Conservation (phyloP, 2,888 invertebrate species). For the Caenorhabditis sp. region DNA sequence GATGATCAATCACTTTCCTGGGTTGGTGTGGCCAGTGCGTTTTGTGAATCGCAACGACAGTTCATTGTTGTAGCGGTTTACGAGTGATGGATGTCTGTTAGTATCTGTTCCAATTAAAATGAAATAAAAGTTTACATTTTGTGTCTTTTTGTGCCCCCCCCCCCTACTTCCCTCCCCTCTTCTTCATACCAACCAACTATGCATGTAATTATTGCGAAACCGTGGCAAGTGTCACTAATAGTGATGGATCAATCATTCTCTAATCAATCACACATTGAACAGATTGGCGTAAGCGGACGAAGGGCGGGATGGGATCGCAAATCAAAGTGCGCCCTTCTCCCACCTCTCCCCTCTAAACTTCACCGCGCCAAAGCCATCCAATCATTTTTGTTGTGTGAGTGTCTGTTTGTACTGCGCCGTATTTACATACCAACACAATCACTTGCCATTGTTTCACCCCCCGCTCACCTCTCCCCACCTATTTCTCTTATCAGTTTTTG, state of each 20-base stretch:
- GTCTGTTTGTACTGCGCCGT: slow-evolving; percentile 18
- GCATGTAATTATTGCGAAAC: slow-evolving; percentile 40
- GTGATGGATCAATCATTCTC: slow-evolving; percentile 51
- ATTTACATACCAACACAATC: slow-evolving; percentile 45
- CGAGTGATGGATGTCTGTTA: no score
- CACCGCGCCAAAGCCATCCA: slow-evolving; percentile 23
- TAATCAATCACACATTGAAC: slow-evolving; percentile 59
- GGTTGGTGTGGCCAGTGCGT: slow-evolving; percentile 64
- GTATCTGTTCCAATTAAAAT: no score
- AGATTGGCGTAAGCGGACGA: slow-evolving; percentile 37
- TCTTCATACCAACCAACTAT: background rate
- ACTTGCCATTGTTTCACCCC: slow-evolving; percentile 53
- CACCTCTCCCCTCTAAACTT: slow-evolving; percentile 14
- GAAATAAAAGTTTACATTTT: no score
- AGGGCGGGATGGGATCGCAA: slow-evolving; percentile 23
- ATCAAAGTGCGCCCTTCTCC: slow-evolving; percentile 56
- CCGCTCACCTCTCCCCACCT: slow-evolving; percentile 32
- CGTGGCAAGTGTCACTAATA: slow-evolving; percentile 29
- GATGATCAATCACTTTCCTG: slow-evolving; percentile 55
- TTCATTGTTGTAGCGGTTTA: slow-evolving; percentile 65
- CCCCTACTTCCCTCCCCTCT: background rate
- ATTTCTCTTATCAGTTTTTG: slow-evolving; percentile 41
- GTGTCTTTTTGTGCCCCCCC: no score
- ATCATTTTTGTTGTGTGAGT: slow-evolving; percentile 37
- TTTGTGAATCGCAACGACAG: slow-evolving; percentile 52